Conservation (phyloP, 2,888 invertebrate species). For the Phytoseiulus persimilis region DNA sequence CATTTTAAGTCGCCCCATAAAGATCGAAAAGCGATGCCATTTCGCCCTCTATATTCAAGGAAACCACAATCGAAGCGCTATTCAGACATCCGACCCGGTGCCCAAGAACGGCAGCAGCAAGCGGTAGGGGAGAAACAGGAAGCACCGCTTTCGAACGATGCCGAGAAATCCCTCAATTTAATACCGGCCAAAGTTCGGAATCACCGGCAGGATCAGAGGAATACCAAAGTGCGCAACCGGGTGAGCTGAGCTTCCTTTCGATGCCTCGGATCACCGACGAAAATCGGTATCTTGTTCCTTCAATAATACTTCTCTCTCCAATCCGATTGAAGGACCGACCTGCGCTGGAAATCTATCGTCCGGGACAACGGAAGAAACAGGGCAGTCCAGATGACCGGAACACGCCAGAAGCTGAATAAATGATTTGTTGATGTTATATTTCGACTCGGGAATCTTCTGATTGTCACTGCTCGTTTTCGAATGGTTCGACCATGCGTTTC, state of each 20-base stretch:
- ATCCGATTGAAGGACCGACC: constrained; percentile 64
- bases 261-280: not conserved
- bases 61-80: constrained; percentile 23
- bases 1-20: too few species aligned
- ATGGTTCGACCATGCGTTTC: too few species aligned
- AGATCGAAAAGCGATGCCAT: not conserved
- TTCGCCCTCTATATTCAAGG: not conserved
- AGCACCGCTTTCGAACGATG: not conserved
- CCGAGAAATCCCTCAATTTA: not conserved
- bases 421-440: not conserved
- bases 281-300: not conserved
- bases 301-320: not conserved
- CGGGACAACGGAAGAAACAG: constrained; percentile 54
- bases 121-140: not conserved
- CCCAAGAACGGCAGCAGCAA: not conserved
- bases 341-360: constrained; percentile 78
- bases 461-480: too few species aligned
- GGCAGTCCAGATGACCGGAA: not conserved
- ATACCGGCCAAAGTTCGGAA: not conserved
- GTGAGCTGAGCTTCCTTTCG: not conserved
- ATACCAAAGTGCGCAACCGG: not conserved
- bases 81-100: constrained; percentile 21
- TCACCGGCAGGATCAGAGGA: not conserved
- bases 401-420: not conserved
- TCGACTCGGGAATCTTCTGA: too few species aligned